Evolutionary conservation across 2,797 vertebrate species (phyloP), one percentile per base, ranked within the genome.

Genomic region (Vultur gryphus): DNA sequence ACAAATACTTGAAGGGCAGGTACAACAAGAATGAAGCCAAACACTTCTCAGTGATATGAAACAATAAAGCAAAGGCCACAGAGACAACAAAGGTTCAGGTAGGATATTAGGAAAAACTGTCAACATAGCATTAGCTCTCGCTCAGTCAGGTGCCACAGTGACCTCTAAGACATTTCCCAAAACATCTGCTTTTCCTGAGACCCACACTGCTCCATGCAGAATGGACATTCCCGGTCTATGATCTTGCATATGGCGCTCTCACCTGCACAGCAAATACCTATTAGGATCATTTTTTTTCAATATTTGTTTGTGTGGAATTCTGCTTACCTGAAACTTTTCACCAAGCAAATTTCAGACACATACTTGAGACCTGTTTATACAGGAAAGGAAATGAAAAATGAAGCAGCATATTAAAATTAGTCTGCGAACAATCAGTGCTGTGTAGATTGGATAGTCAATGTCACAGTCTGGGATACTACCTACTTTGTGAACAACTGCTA

Each of bases 221-320:
- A 43, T 0, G 1, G 33, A 24, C 16, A 28, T 41, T 41, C 65
- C 44, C 25, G 16, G 15, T 0, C 52, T 33, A 0, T 0, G 3
- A 3, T 6, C 61, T 49, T 55, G 48, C 61, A 37, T 3, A 8
- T 3, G 5, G 1, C 28, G 46, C 51, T 25, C 46, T 70, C 41
- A 46, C 5, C 64, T 73, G 48, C 58, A 54, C 29, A 43, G 65
- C 28, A 51, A 67, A 67, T 28, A n/a, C 13, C 26, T 9, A 0
- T 3, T 24, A 21, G 58, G 21, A 29, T 39, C 2, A 11, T 43
- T 76, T 66, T 52, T 18, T n/a, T 66, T 61, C 84, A 26, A 3
- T 21, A 8, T 33, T 37, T 6, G 4, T 51, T 39, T 25, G 18
- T 10, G 31, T 65, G 64, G 43, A 62, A 72, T 76, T 91, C 29